Base-by-base conservation (phyloP, 1,140 invertebrate genomes). In the Nylanderia fulva region DNA sequence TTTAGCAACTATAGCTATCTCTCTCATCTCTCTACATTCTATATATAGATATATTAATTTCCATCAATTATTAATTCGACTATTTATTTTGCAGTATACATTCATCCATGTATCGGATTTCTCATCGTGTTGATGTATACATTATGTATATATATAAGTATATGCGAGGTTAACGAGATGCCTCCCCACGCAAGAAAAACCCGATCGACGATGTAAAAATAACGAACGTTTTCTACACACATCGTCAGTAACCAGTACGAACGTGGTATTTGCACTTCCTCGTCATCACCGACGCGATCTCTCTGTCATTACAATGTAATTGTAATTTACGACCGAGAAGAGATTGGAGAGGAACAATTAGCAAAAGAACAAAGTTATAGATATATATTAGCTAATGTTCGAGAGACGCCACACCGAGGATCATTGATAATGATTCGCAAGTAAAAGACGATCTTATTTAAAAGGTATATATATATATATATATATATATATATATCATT, bases 131-230 rank as follows among this genome's bases (percentile, higher is more conserved):
- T n/a, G 39, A 63, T 13, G n/a, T n/a, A n/a, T n/a, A n/a, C n/a
- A n/a, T 4, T 58, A 36, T 1, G 64, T 80, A 58, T 58, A 36
- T 24, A 58, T n/a, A n/a, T n/a, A n/a, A n/a, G n/a, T n/a, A n/a
- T n/a, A n/a, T n/a, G n/a, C n/a, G 52, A 52, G 48, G 64, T 80
- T 80, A 80, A 80, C 36, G 52, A 71, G 66, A 52, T 18, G 18
- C 1, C 3, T 36, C 63, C 29, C 18, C 5, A 24, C 33, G 66
- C 33, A 4, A 24, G 33, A 15, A 71, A 80, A 58, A 71, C 24
- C 24, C 77, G 66, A 80, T 80, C 36, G 77, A 80, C 64, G 18
- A 5, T 71, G 9, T 82, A 82, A 82, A 82, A 82, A 82, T 82
- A 71, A 82, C 52, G 6, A 18, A 56, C 11, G 58, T 82, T 64